A percentile compares a stretch with the other conserved stretches of the same genome.
Evolutionary conservation across 2,797 vertebrate genomes (phyloP).

Genomic region (Pteronotus mesoamericanus): DNA sequence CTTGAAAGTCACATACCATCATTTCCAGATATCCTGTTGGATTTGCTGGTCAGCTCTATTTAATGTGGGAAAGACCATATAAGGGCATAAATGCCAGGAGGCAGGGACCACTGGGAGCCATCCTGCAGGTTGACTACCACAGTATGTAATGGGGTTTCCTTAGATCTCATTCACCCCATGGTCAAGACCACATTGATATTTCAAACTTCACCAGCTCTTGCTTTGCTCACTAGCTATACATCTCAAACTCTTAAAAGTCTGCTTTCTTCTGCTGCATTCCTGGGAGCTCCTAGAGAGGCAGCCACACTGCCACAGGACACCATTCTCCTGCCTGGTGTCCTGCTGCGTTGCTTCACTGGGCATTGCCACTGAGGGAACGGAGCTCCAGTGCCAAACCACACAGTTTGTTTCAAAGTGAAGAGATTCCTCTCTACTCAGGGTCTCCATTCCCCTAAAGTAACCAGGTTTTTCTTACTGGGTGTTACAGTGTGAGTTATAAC

Average conservation of each 20-base stretch:
- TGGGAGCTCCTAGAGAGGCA: neutral
- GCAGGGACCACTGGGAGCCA: neutral
- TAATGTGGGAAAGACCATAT: neutral
- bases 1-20: neutral
- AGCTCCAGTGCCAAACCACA: neutral
- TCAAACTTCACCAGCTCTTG: neutral
- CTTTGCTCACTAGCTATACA: neutral
- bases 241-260: neutral
- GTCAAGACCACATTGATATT: neutral
- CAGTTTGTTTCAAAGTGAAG: neutral
- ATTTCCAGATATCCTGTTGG: neutral
- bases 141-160: neutral
- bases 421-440: neutral
- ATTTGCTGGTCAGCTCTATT: neutral
- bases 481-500: neutral
- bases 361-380: neutral
- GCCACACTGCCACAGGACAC: neutral
- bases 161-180: neutral
- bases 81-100: neutral
- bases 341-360: neutral
- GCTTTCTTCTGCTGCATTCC: neutral
- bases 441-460: neutral
- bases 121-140: neutral
- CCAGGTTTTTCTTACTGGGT: neutral
- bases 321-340: neutral